These are phyloP conservation scores for Bolinopsis microptera DNA, from an alignment of 37 sponge, comb jelly and placozoan genomes.

Conservation along the genomic window DNA sequence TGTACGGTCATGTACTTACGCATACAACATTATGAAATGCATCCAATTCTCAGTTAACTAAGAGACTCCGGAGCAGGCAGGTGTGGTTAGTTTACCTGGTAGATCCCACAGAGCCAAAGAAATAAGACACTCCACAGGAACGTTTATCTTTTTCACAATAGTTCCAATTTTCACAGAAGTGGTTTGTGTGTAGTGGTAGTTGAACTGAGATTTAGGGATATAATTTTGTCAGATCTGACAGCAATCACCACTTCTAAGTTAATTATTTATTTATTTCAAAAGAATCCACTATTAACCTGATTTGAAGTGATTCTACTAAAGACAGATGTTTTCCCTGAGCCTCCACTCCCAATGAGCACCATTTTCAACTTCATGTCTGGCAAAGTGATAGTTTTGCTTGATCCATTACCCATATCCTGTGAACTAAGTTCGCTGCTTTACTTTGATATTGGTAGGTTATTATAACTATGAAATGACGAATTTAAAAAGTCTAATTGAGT, in stretches of 20 bases:
- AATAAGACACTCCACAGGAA: constrained; percentile 48
- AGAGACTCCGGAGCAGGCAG: no score
- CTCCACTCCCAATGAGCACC: constrained; percentile 23
- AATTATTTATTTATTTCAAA: no score
- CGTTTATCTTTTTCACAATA: constrained; percentile 57
- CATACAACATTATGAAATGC: no score
- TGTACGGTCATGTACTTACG: no score
- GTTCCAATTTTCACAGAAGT: constrained; percentile 40
- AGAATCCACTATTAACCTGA: neutral
- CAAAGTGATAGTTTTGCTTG: neutral
- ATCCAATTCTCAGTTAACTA: no score
- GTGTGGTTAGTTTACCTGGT: neutral
- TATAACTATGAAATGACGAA: no score
- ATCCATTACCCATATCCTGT: constrained; percentile 35
- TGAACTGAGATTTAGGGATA: constrained; percentile 18
- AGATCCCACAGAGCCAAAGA: constrained; percentile 42
- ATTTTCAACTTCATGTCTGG: constrained; percentile 22
- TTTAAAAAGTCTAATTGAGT: no score
- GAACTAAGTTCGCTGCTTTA: no score
- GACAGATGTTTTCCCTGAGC: constrained; percentile 48
- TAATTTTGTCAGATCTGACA: neutral
- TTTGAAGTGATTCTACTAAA: constrained; percentile 18
- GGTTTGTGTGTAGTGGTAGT: constrained; percentile 42
- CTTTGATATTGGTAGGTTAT: no score
- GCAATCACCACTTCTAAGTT: neutral